Percentiles rank a stretch among this genome's conserved stretches.
Conservation (phyloP, 1,140 invertebrate species). For the Venturia canescens region DNA sequence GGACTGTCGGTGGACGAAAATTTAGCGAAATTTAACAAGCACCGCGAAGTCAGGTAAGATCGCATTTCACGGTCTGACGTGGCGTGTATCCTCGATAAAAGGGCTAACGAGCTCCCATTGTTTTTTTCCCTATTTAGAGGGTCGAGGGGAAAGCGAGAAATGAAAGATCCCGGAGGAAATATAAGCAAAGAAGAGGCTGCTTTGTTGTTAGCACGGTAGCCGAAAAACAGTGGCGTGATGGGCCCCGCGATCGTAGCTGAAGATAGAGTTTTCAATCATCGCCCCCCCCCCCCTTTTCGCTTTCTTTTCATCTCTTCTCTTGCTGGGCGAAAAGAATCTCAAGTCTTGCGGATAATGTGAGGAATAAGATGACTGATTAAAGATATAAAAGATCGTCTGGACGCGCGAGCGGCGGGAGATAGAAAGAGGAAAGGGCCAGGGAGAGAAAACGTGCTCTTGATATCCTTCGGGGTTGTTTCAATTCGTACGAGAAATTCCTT, state of each 20-base stretch:
- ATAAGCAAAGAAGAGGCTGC: neutral
- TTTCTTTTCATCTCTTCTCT: neutral
- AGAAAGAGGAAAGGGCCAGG: neutral
- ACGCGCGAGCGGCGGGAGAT: too few species aligned
- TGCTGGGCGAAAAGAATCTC: slow-evolving; percentile 22
- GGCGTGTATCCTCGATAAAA: slow-evolving; percentile 66
- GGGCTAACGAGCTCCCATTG: slow-evolving; percentile 63
- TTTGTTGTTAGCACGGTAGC: slow-evolving; percentile 34
- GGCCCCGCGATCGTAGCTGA: slow-evolving; percentile 34
- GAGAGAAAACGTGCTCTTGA: neutral
- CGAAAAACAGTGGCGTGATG: slow-evolving; percentile 39
- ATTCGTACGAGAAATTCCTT: slow-evolving; percentile 37
- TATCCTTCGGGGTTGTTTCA: neutral
- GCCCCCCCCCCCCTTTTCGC: slow-evolving; percentile 22
- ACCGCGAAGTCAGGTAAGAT: slow-evolving; percentile 55
- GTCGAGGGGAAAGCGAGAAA: neutral
- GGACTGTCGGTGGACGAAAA: slow-evolving; percentile 19
- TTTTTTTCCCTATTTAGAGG: slow-evolving; percentile 66
- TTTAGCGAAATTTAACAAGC: slow-evolving; percentile 62
- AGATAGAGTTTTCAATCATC: slow-evolving; percentile 56
- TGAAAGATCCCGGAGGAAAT: neutral
- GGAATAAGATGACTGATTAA: slow-evolving; percentile 37
- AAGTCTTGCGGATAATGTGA: neutral
- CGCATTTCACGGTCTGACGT: slow-evolving; percentile 74
- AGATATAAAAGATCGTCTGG: slow-evolving; percentile 23